A percentile compares a stretch with the other conserved stretches of the same genome.
phyloP scores from a whole-genome alignment of 1,140 invertebrate genomes.

The Brachionus asplanchnoidis region DNA sequence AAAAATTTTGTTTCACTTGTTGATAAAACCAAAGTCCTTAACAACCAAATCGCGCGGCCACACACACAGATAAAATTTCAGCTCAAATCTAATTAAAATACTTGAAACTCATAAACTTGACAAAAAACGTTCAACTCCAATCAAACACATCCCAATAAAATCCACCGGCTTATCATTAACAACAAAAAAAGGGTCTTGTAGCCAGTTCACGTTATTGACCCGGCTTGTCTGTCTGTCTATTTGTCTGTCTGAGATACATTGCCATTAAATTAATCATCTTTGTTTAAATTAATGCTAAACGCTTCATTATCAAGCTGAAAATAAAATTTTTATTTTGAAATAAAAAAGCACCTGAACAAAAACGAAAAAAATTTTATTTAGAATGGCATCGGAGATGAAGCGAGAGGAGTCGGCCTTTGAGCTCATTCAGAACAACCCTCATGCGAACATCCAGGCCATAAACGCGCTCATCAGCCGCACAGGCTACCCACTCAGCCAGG shows the following conservation, averaged over 20 bases:
- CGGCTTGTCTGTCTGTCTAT: background rate
- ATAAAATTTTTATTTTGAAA: background rate
- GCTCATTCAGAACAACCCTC: background rate
- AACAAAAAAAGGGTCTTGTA: too few relatives aligned
- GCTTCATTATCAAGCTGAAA: background rate
- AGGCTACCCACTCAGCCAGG: constrained; percentile 62
- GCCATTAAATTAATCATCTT: constrained; percentile 18
- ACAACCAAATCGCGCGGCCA: background rate
- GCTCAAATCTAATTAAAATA: constrained; percentile 2
- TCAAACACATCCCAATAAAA: background rate
- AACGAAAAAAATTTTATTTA: background rate
- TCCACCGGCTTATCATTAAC: background rate
- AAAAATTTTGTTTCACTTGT: background rate
- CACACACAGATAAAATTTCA: background rate
- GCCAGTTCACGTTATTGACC: background rate
- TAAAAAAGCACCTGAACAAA: background rate
- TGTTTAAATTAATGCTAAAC: constrained; percentile 23
- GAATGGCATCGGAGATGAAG: background rate
- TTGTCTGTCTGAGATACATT: background rate
- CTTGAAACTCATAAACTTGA: constrained; percentile 15
- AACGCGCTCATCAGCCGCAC: constrained; percentile 57
- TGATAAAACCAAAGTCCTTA: background rate
- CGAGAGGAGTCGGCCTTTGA: background rate
- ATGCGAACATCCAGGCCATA: constrained; percentile 53
- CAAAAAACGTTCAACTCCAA: background rate